Evolutionary conservation across 2,113 vertebrate genomes (phyloP).

Genomic region (Mobula hypostoma): DNA sequence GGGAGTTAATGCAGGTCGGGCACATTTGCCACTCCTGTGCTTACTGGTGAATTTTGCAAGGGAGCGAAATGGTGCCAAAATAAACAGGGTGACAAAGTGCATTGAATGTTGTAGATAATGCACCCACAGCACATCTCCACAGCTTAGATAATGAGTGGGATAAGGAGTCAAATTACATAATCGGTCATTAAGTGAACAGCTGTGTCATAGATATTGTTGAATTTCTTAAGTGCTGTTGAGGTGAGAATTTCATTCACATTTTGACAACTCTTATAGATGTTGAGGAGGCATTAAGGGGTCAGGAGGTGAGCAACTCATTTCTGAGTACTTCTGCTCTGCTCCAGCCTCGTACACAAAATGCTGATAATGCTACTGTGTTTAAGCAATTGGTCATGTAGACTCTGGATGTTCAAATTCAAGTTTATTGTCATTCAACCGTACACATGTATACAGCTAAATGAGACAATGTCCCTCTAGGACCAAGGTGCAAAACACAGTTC

Average conservation of each 20-base stretch:
- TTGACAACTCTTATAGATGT: background rate
- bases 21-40: too few species aligned
- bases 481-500: too few species aligned
- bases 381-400: background rate
- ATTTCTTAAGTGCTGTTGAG: background rate
- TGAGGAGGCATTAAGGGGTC: background rate
- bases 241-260: background rate
- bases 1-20: too few species aligned
- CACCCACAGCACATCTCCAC: too few species aligned
- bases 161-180: background rate
- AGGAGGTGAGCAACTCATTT: background rate
- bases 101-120: too few species aligned
- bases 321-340: background rate
- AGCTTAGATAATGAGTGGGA: background rate
- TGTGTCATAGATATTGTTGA: background rate
- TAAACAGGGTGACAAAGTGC: too few species aligned
- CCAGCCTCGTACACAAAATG: background rate
- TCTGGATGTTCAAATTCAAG: too few species aligned
- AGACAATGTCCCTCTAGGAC: too few species aligned
- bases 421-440: too few species aligned
- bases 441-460: too few species aligned
- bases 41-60: too few species aligned
- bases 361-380: background rate
- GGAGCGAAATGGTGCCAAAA: too few species aligned
- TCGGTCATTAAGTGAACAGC: background rate